A percentile compares a stretch with the other conserved stretches of the same genome.
Conservation (phyloP, 2,797 vertebrate species). For the Sphenodon punctatus region DNA sequence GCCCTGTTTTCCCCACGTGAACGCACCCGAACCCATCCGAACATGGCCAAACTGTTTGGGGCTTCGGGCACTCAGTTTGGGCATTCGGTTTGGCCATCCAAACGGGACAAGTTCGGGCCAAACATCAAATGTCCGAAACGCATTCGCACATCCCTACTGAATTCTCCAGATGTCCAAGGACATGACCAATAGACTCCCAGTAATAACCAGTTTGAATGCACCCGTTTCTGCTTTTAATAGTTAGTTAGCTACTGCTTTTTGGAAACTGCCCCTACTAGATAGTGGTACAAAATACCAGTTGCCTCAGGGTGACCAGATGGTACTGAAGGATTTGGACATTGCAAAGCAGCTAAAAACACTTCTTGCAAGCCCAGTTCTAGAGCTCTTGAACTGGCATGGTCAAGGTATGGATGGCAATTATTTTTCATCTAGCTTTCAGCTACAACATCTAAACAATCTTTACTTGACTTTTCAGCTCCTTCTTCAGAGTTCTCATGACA, state of each 20-base stretch:
- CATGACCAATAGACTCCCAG: neutral
- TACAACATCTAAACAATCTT: neutral
- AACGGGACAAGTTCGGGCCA: too few species aligned
- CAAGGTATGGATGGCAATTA: neutral
- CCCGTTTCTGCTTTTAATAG: neutral
- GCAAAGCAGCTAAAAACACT: slow-evolving; percentile 8
- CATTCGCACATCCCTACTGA: too few species aligned
- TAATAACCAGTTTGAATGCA: neutral
- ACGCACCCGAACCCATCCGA: too few species aligned
- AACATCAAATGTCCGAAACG: too few species aligned
- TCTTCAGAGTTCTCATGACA: neutral
- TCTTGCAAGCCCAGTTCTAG: neutral
- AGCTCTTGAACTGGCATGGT: neutral
- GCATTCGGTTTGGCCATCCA: too few species aligned
- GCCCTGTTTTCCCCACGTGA: too few species aligned
- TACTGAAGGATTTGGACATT: slow-evolving; percentile 7
- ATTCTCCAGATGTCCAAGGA: too few species aligned
- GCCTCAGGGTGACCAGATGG: slow-evolving; percentile 23
- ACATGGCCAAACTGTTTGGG: too few species aligned
- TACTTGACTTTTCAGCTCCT: neutral
- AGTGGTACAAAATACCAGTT: neutral
- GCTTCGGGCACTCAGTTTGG: too few species aligned
- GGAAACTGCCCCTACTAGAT: slow-evolving; percentile 13
- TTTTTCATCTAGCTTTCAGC: neutral
- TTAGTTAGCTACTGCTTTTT: slow-evolving; percentile 11